Conservation (phyloP, 2,797 vertebrate species). For the Hapalemur alaotrensis region DNA sequence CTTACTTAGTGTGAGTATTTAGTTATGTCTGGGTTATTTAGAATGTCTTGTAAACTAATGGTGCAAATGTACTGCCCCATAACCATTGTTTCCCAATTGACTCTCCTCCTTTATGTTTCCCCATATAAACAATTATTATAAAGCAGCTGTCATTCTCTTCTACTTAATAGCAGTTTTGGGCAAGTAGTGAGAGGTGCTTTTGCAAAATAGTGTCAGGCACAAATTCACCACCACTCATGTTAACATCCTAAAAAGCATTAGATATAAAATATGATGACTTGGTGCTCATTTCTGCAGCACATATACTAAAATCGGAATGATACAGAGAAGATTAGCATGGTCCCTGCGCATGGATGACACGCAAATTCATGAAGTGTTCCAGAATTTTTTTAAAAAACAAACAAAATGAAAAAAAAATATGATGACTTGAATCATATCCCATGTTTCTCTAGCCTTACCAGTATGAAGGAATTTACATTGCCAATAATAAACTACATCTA, state of each 20-base stretch:
- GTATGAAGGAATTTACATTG: neutral
- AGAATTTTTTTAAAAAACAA: no score
- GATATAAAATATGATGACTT: neutral
- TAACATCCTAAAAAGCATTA: neutral
- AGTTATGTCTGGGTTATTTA: neutral
- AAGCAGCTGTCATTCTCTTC: neutral
- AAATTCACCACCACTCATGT: neutral
- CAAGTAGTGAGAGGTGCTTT: neutral
- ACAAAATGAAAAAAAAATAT: neutral
- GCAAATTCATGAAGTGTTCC: no score
- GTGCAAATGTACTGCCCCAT: neutral
- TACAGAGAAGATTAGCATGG: no score
- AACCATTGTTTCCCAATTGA: neutral
- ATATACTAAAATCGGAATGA: no score
- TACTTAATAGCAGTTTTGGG: neutral
- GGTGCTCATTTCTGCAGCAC: no score
- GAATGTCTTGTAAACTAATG: conserved; percentile 10
- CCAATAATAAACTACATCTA: neutral
- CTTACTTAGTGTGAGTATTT: neutral
- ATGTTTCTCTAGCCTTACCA: neutral
- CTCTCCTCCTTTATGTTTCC: neutral
- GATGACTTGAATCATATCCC: neutral
- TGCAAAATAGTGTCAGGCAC: neutral
- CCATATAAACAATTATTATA: neutral
- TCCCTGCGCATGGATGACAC: no score